These are phyloP conservation scores for Enoplosus armatus DNA, from an alignment of 2,797 vertebrate genomes.

Conservation along the genomic window DNA sequence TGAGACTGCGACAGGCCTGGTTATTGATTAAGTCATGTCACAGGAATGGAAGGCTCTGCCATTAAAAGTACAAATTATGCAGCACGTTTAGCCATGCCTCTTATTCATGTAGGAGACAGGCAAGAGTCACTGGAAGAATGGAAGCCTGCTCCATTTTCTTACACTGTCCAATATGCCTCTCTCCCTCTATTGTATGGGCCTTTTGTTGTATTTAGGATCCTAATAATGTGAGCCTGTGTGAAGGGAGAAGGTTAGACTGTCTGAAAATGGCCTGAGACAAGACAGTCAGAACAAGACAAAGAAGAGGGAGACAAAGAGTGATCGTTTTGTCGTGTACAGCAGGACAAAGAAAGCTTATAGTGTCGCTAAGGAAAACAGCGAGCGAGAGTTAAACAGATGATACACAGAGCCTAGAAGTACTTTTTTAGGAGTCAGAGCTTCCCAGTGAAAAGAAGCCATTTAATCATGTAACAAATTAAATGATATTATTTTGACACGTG, in stretches of 20 bases:
- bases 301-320: slow-evolving; percentile 64
- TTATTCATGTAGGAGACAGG: slow-evolving; percentile 83
- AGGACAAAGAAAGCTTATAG: slow-evolving; percentile 68
- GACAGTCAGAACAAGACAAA: slow-evolving; percentile 70
- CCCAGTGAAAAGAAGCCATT: slow-evolving; percentile 80
- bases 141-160: slow-evolving; percentile 71
- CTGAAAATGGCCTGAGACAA: slow-evolving; percentile 70
- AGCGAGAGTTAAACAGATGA: slow-evolving; percentile 40
- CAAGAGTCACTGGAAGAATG: slow-evolving; percentile 78
- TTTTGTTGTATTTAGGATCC: slow-evolving; percentile 76
- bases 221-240: slow-evolving; percentile 68
- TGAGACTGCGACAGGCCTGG: slow-evolving; percentile 79
- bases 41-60: slow-evolving; percentile 86
- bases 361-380: slow-evolving; percentile 26
- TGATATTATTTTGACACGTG: slow-evolving; percentile 81
- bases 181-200: slow-evolving; percentile 62
- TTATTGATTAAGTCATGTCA: slow-evolving; percentile 91
- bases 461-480: slow-evolving; percentile 85
- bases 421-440: slow-evolving; percentile 66
- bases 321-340: slow-evolving; percentile 52
- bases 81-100: slow-evolving; percentile 84
- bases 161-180: slow-evolving; percentile 60
- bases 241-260: slow-evolving; percentile 68
- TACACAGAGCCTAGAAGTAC: slow-evolving; percentile 43
- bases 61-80: slow-evolving; percentile 92